Evolutionary conservation across 2,113 vertebrate species (phyloP).

Genomic region (Indri indri): DNA sequence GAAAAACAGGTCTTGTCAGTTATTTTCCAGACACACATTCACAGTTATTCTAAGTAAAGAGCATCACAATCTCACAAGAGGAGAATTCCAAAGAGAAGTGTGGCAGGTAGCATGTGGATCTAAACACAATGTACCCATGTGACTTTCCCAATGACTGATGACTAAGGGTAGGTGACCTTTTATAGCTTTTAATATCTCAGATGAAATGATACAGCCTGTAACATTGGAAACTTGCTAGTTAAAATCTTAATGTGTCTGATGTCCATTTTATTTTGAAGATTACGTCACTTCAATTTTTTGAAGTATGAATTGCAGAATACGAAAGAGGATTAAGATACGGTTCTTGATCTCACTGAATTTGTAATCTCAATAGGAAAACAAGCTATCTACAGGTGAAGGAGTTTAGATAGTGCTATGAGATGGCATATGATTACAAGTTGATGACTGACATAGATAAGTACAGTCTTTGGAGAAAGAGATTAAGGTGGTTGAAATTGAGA

Average conservation of each 20-base stretch:
- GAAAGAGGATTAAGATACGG: neutral
- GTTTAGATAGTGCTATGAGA: neutral
- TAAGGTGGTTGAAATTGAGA: neutral
- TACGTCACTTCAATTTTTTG: neutral
- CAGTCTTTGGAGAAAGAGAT: slow-evolving; percentile 5
- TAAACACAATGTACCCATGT: neutral
- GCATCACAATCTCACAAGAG: neutral
- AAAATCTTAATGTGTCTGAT: neutral
- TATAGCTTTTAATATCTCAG: neutral
- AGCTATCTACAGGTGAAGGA: neutral
- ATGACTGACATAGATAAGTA: slow-evolving; percentile 28
- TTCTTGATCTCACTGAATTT: neutral
- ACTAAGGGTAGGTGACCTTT: neutral
- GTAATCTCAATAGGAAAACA: neutral
- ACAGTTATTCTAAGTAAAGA: neutral
- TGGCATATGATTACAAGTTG: neutral
- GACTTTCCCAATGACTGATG: neutral
- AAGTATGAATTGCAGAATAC: neutral
- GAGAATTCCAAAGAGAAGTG: neutral
- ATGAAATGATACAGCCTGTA: neutral
- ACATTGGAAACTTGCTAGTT: neutral
- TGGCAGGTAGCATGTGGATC: neutral
- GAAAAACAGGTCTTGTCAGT: neutral
- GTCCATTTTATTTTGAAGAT: neutral
- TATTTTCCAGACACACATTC: neutral